phyloP scores from a whole-genome alignment of 2,113 vertebrate genomes.

The Cynopterus brachyotis region DNA sequence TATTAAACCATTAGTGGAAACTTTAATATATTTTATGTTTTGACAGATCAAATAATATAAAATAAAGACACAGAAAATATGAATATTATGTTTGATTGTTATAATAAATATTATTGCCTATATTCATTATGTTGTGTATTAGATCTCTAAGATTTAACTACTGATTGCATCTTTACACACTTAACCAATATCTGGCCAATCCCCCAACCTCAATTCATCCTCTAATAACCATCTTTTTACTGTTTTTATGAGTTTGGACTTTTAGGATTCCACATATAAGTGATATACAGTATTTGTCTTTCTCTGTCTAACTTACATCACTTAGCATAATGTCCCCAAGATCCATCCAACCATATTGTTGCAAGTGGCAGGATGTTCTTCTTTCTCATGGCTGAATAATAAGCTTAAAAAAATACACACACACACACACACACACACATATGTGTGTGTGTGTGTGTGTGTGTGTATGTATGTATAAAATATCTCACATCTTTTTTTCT shows the following conservation, averaged over 20 bases:
- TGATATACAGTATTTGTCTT: not conserved
- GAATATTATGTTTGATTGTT: not conserved
- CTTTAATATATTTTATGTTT: no score
- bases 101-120: not conserved
- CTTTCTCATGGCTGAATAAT: not conserved
- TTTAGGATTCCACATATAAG: not conserved
- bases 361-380: not conserved
- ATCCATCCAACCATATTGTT: not conserved
- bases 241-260: not conserved
- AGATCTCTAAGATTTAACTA: not conserved
- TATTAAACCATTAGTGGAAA: no score
- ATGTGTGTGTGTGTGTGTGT: not conserved
- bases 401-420: no score
- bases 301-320: not conserved
- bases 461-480: no score
- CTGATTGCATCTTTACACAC: not conserved
- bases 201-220: not conserved
- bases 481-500: not conserved
- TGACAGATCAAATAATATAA: no score
- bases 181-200: not conserved
- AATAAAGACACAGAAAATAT: no score
- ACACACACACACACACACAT: no score
- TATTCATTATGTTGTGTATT: not conserved
- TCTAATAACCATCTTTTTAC: not conserved
- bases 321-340: not conserved